Evolutionary conservation across 2,113 vertebrate species (phyloP), one percentile per base, ranked within the genome.

Genomic region (Lagopus muta): DNA sequence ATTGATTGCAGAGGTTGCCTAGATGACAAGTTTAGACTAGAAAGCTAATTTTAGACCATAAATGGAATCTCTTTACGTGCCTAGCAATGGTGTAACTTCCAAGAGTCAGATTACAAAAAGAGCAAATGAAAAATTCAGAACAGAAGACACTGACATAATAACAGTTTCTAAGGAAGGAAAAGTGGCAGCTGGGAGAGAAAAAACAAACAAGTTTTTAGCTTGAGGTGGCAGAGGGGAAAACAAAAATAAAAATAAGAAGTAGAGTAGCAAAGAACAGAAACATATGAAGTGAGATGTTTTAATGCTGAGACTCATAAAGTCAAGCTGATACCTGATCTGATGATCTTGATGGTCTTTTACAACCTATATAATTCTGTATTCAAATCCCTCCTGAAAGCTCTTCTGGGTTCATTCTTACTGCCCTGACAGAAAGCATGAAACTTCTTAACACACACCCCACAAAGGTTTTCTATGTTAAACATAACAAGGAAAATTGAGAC

Each of bases 371-470:
- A 19, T 64, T 40, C 61, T 18, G 13, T 8, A 72, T 7, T 8
- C n/a, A 91, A 3, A 3, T 61, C 5, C 32, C 42, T 82, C n/a
- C 58, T 40, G 38, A 52, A 70, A 76, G 48, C 14, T 22, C 75
- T 60, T 84, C 57, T 34, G 28, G 7, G 32, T 43, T 22, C 48
- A 48, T n/a, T 34, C 52, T 76, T 55, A 27, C 43, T 42, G 25
- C 10, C 0, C 0, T 0, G 0, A 54, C 10, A 9, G 30, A 74
- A 83, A 62, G 52, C 42, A 54, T 0, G 0, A 58, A 11, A n/a
- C 10, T 28, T 50, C 55, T 58, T 43, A 43, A 54, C 0, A 1
- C 13, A 21, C 21, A 19, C 4, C 45, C 66, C 52, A 78, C 11
- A n/a, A 30, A 32, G 52, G 20, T 80, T 64, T 14, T n/a, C 36